Conservation (phyloP, 2,888 invertebrate species). For the Xiphydria camelus region DNA sequence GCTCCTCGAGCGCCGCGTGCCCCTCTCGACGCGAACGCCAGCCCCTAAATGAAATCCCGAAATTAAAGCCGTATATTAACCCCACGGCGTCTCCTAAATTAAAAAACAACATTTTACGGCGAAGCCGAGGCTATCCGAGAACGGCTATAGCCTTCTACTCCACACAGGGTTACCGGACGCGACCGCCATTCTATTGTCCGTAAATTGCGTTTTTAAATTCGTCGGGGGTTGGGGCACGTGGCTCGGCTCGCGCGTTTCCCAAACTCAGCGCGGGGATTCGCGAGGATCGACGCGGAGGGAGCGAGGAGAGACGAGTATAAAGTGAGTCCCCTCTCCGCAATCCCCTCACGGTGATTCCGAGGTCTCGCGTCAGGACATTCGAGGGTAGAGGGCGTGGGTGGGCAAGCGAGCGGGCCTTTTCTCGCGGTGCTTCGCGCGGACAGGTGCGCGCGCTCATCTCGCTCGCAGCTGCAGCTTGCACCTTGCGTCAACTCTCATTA, state of each 20-base stretch:
- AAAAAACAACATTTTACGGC: slow-evolving; percentile 56
- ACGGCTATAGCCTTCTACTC: slow-evolving; percentile 21
- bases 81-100: slow-evolving; percentile 51
- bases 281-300: too few relatives aligned
- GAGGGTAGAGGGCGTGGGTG: too few relatives aligned
- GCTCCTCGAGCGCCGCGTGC: slow-evolving; percentile 10
- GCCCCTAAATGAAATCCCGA: slow-evolving; percentile 50
- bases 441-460: too few relatives aligned
- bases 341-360: too few relatives aligned
- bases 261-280: too few relatives aligned
- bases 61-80: slow-evolving; percentile 57
- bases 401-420: too few relatives aligned
- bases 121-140: slow-evolving; percentile 26
- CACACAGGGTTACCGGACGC: slow-evolving; percentile 39
- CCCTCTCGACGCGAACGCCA: slow-evolving; percentile 12
- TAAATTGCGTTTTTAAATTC: slow-evolving; percentile 55
- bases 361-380: too few relatives aligned
- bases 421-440: too few relatives aligned
- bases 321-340: too few relatives aligned
- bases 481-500: too few relatives aligned
- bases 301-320: too few relatives aligned
- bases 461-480: too few relatives aligned
- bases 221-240: slow-evolving; percentile 39
- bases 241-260: slow-evolving; percentile 31
- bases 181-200: slow-evolving; percentile 48